Evolutionary conservation across 2,797 vertebrate genomes (phyloP), one percentile per base, ranked within the genome.

Genomic region (Lophotriccus pileatus): DNA sequence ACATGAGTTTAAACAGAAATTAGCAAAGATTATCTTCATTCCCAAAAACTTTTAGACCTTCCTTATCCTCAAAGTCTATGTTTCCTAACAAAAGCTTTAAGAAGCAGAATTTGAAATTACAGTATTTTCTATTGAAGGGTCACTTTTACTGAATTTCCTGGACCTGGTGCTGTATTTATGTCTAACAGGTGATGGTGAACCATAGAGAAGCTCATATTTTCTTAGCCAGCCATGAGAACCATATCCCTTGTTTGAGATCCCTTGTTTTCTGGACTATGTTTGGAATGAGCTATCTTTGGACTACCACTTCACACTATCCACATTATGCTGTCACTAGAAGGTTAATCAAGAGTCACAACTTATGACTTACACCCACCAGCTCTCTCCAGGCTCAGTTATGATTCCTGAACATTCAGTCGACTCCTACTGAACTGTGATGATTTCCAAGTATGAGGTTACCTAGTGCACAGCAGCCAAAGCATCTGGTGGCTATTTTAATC

Each of bases 191-290:
- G 3, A 58, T 44, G 55, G 49, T 10, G 23, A 81, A 46, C 34
- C 49, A 22, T 64, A 88, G 63, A 74, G 53, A 91, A 93, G 53
- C 34, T 95, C 86, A 93, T 5, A 86, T 52, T 93, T 92, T 86
- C 84, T 94, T 91, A 95, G 84, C 1, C 6, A 96, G 50, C 67
- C 72, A 41, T 83, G n/a, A 95, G 67, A 93, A 94, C 50, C 17
- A n/a, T 66, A 78, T 64, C 19, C 16, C 20, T 80, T 70, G 34
- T 84, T 78, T 68, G 50, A 96, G 96, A 95, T 89, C 20, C 50
- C 52, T 8, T 83, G 60, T 63, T 84, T 96, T 66, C 55, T 83
- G 52, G 70, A 9, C 34, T 87, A 47, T 89, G 74, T 83, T 94
- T 93, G 69, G 66, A 95, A 84, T 14, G 21, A 82, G 6, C 11